phyloP scores from a whole-genome alignment of 2,797 vertebrate genomes.

The Uromys caudimaculatus region DNA sequence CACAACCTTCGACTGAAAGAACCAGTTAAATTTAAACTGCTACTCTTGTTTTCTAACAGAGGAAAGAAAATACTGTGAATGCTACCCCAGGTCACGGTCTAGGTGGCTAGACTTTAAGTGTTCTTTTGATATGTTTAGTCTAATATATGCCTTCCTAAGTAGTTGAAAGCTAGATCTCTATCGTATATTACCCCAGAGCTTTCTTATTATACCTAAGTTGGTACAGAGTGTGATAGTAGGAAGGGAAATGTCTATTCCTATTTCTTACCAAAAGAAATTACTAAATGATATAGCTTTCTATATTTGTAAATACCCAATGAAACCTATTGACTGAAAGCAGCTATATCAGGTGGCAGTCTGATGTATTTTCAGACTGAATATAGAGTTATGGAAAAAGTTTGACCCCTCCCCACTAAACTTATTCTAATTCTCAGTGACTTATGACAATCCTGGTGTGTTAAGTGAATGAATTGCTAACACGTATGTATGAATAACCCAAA shows the following conservation, averaged over 20 bases:
- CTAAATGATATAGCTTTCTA: neutral
- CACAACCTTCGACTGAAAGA: neutral
- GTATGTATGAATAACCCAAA: constrained; percentile 13
- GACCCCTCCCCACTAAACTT: neutral
- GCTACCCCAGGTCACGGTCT: constrained; percentile 74
- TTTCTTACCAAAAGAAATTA: neutral
- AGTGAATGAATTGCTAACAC: constrained; percentile 4
- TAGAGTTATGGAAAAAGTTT: neutral
- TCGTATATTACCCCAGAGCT: neutral
- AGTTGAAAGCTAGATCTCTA: neutral
- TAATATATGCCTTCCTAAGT: neutral
- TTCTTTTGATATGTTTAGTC: neutral
- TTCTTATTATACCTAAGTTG: constrained; percentile 1
- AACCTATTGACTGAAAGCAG: constrained; percentile 13
- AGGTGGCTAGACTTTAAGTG: constrained; percentile 20
- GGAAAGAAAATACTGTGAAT: constrained; percentile 81
- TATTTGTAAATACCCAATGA: neutral
- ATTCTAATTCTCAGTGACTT: constrained; percentile 35
- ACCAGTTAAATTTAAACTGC: neutral
- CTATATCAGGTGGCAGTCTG: neutral
- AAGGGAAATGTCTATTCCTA: constrained; percentile 48
- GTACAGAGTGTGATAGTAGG: neutral
- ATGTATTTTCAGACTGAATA: constrained; percentile 21
- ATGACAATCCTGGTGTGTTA: neutral
- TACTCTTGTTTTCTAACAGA: constrained; percentile 71